Conservation (phyloP, 2,113 vertebrate genomes). For the Synchiropus splendidus region DNA sequence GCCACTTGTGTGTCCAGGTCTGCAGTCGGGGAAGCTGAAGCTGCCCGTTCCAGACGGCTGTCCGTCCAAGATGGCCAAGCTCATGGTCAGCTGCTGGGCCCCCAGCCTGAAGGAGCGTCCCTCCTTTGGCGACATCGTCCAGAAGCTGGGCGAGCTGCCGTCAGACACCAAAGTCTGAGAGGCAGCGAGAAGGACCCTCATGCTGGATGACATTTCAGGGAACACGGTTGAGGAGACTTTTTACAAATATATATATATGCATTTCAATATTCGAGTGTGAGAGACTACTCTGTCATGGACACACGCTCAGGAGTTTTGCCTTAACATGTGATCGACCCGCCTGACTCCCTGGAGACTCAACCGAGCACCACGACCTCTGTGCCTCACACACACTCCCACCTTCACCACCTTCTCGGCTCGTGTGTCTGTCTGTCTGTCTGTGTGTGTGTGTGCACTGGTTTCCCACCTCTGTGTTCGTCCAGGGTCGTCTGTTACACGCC, state of each 20-base stretch:
- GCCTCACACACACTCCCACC: slow-evolving; percentile 21
- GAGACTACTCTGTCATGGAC: slow-evolving; percentile 30
- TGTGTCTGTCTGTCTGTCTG: no score
- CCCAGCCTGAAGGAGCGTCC: slow-evolving; percentile 88
- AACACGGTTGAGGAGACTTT: slow-evolving; percentile 36
- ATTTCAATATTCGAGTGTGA: slow-evolving; percentile 44
- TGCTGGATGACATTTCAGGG: slow-evolving; percentile 66
- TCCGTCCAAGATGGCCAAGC: slow-evolving; percentile 80
- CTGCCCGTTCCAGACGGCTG: slow-evolving; percentile 79
- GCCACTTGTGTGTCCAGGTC: slow-evolving; percentile 52
- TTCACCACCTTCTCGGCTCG: no score
- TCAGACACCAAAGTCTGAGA: slow-evolving; percentile 87
- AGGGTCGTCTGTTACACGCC: slow-evolving; percentile 24
- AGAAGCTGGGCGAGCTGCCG: slow-evolving; percentile 73
- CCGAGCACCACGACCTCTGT: slow-evolving; percentile 40
- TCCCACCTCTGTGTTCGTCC: no score
- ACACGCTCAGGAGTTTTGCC: slow-evolving; percentile 8
- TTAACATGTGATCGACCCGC: no score
- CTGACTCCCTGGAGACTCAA: no score
- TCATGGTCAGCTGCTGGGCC: slow-evolving; percentile 91
- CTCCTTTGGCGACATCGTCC: slow-evolving; percentile 84
- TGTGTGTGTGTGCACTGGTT: no score
- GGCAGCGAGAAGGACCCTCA: slow-evolving; percentile 37
- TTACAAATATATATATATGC: slow-evolving; percentile 35
- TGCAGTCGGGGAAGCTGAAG: slow-evolving; percentile 78